Percentiles rank a stretch among this genome's conserved stretches.
Conservation (phyloP, 2,113 vertebrate species). For the Brevimyrus niger region DNA sequence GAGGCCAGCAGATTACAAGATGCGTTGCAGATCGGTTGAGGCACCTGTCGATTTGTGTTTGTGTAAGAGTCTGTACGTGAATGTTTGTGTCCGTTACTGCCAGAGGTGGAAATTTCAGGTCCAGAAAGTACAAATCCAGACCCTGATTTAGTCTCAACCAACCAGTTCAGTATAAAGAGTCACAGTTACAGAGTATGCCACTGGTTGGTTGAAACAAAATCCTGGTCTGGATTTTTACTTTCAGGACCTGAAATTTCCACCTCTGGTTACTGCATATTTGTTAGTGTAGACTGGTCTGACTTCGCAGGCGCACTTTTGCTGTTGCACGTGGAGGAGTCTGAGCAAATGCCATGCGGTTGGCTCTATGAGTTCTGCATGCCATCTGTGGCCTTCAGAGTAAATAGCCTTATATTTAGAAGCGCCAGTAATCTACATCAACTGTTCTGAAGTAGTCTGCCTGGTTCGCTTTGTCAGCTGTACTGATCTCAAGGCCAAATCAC, state of each 20-base stretch:
- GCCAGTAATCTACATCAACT: not conserved
- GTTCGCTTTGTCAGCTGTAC: not conserved
- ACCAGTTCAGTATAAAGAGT: too few species aligned
- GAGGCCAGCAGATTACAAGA: not conserved
- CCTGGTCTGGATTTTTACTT: too few species aligned
- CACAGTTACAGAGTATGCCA: too few species aligned
- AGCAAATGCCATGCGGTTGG: not conserved
- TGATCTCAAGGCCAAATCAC: not conserved
- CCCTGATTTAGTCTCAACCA: too few species aligned
- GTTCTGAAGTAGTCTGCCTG: not conserved
- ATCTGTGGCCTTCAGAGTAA: not conserved
- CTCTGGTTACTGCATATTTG: not conserved
- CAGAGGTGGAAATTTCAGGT: too few species aligned
- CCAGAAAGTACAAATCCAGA: too few species aligned
- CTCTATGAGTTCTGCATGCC: not conserved
- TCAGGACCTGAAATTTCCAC: too few species aligned
- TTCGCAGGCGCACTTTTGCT: not conserved
- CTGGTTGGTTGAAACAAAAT: too few species aligned
- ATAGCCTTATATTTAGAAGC: not conserved
- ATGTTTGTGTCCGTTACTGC: not conserved
- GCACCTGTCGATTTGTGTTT: not conserved
- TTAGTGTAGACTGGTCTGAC: not conserved
- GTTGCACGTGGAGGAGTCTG: not conserved
- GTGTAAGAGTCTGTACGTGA: not conserved
- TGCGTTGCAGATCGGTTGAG: not conserved